These are phyloP conservation scores for Aradus depressus DNA, from an alignment of 2,888 invertebrate species.

Conservation along the genomic window DNA sequence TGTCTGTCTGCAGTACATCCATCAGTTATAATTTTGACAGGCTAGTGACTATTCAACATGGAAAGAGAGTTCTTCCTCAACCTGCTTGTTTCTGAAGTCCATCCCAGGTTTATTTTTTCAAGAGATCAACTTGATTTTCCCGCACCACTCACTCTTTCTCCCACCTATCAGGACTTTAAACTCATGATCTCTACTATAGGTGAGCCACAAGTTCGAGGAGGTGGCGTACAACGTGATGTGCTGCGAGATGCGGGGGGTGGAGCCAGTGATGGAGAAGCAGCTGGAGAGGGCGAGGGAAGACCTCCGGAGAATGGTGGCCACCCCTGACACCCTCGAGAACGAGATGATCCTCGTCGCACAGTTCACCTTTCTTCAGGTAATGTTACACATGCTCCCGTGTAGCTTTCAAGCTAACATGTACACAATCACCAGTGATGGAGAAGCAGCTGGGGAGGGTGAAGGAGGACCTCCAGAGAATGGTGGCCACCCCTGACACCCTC, in stretches of 20 bases:
- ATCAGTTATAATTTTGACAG: too few species aligned
- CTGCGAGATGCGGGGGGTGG: slow-evolving; percentile 10
- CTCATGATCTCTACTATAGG: too few species aligned
- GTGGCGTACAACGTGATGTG: slow-evolving; percentile 22
- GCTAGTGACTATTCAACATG: too few species aligned
- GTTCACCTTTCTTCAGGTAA: slow-evolving; percentile 24
- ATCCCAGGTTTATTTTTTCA: too few species aligned
- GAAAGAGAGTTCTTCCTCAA: too few species aligned
- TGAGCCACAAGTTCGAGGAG: slow-evolving; percentile 12
- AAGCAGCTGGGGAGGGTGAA: slow-evolving; percentile 9
- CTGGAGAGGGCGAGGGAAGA: slow-evolving; percentile 10
- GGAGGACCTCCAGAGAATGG: slow-evolving; percentile 5
- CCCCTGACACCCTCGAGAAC: slow-evolving; percentile 14
- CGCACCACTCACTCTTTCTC: too few species aligned
- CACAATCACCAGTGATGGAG: slow-evolving; percentile 15
- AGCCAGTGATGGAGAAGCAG: slow-evolving; percentile 14
- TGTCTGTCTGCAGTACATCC: too few species aligned
- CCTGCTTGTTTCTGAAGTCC: too few species aligned
- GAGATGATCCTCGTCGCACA: slow-evolving; percentile 24
- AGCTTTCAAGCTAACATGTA: too few species aligned
- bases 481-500: slow-evolving; percentile 8
- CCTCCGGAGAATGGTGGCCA: slow-evolving; percentile 1
- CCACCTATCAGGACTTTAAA: too few species aligned
- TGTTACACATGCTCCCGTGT: background rate
- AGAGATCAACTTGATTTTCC: too few species aligned